These are phyloP conservation scores for Galagoides demidoff DNA, from an alignment of 2,797 vertebrate species.

Conservation along the genomic window DNA sequence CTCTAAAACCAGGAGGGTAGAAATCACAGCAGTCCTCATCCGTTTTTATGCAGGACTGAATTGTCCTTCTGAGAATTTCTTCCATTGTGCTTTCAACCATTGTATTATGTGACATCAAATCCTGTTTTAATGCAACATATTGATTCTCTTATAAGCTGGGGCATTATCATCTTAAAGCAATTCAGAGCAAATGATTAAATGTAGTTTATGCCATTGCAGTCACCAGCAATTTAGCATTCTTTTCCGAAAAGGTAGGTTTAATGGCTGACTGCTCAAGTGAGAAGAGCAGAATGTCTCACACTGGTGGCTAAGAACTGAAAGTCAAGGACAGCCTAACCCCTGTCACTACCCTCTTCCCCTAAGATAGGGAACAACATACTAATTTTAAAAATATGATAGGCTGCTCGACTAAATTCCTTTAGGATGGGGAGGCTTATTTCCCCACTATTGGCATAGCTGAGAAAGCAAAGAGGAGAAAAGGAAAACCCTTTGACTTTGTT, in stretches of 20 bases:
- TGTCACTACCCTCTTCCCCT: background rate
- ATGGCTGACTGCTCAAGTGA: constrained; percentile 52
- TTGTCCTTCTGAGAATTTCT: constrained; percentile 63
- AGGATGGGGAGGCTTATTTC: background rate
- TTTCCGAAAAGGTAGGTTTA: constrained; percentile 55
- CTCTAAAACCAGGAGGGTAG: constrained; percentile 33
- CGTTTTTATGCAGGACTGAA: constrained; percentile 29
- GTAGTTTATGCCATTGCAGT: constrained; percentile 46
- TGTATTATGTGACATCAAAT: constrained; percentile 42
- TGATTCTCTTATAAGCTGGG: constrained; percentile 56
- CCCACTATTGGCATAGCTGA: background rate
- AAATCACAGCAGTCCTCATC: constrained; percentile 45
- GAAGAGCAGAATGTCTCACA: background rate
- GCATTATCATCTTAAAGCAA: constrained; percentile 74
- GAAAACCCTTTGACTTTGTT: background rate
- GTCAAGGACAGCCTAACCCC: background rate
- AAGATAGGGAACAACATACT: background rate
- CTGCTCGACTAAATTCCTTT: background rate
- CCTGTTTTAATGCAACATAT: constrained; percentile 75
- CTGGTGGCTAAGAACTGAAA: background rate
- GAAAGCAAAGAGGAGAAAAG: background rate
- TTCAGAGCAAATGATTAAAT: constrained; percentile 74
- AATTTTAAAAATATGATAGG: background rate
- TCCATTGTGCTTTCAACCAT: constrained; percentile 69
- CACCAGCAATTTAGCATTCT: constrained; percentile 57